Evolutionary conservation across 64 coral and sea anemone genomes (phyloP).

Genomic region (Exaiptasia diaphana): DNA sequence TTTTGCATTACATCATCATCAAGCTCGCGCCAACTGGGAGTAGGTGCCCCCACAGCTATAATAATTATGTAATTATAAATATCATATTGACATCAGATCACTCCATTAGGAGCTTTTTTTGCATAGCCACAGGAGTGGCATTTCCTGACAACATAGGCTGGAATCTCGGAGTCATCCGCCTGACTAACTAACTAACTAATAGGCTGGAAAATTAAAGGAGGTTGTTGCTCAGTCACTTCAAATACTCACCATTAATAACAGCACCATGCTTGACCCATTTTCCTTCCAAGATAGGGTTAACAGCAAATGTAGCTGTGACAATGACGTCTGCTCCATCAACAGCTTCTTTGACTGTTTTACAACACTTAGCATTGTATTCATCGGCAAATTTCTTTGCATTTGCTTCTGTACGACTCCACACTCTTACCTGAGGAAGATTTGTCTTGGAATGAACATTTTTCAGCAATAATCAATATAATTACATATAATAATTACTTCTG

Average conservation of each 20-base stretch:
- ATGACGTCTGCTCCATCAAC: slow-evolving; percentile 72
- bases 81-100: no score
- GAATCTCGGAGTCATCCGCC: no score
- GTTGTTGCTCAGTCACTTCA: no score
- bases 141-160: no score
- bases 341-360: slow-evolving; percentile 55
- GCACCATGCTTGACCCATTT: slow-evolving; percentile 88
- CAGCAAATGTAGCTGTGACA: slow-evolving; percentile 67
- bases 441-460: no score
- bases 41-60: slow-evolving; percentile 73
- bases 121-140: no score
- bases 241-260: slow-evolving; percentile 60
- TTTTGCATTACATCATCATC: slow-evolving; percentile 82
- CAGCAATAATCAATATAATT: no score
- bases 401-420: slow-evolving; percentile 77
- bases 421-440: slow-evolving; percentile 57
- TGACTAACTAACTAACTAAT: no score
- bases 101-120: no score
- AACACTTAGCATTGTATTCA: slow-evolving; percentile 66
- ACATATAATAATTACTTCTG: slow-evolving; percentile 43
- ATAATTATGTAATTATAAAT: no score
- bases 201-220: no score
- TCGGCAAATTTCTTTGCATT: slow-evolving; percentile 86
- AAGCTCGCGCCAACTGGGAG: slow-evolving; percentile 60
- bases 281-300: slow-evolving; percentile 51